Percentiles rank a stretch among this genome's conserved stretches.
Conservation (phyloP, 2,113 vertebrate genomes). For the Phylloscopus whistleri region DNA sequence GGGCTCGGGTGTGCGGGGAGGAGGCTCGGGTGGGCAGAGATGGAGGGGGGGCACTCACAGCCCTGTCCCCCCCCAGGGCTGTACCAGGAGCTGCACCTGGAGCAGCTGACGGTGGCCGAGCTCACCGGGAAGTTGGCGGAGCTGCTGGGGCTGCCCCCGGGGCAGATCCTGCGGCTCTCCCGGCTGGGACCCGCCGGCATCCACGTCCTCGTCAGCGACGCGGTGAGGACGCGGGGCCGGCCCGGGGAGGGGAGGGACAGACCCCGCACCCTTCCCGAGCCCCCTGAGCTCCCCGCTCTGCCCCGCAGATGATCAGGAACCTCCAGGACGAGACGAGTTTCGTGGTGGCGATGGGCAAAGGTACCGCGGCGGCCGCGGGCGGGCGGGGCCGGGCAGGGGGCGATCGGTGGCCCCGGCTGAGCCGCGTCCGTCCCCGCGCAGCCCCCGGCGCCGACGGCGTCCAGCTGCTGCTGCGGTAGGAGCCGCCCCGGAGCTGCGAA, state of each 20-base stretch:
- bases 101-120: conserved; percentile 50
- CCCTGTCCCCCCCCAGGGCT: neutral
- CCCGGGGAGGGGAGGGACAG: neutral
- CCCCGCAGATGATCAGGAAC: conserved; percentile 50
- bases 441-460: conserved; percentile 44
- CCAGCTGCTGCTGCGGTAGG: conserved; percentile 52
- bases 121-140: conserved; percentile 51
- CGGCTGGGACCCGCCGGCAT: conserved; percentile 51
- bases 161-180: conserved; percentile 38
- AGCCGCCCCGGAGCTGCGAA: neutral
- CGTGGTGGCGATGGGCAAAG: conserved; percentile 38
- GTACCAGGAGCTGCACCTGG: conserved; percentile 59
- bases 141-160: conserved; percentile 43
- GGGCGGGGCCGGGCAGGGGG: neutral
- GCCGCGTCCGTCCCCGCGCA: neutral
- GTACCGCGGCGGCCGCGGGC: neutral
- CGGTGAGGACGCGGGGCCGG: neutral
- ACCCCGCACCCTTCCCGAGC: neutral
- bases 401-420: neutral
- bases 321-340: conserved; percentile 52
- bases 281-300: rapidly evolving
- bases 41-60: neutral
- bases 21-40: neutral
- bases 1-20: neutral
- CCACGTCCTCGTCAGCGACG: conserved; percentile 58